A percentile compares a stretch with the other conserved stretches of the same genome.
phyloP scores from a whole-genome alignment of 1,140 invertebrate genomes.

The Meloidogyne floridensis region DNA sequence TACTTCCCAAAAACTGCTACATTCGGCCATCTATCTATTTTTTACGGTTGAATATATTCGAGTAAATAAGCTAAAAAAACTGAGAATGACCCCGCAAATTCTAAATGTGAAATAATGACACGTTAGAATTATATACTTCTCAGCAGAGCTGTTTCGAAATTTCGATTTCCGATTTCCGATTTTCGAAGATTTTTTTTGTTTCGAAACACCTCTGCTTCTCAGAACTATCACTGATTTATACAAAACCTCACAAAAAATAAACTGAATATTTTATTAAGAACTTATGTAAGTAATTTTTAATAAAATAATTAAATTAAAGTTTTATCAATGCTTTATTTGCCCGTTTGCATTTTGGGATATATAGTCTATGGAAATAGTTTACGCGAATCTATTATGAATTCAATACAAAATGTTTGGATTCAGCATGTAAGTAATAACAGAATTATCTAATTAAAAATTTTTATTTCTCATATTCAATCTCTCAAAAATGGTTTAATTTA shows the following conservation, averaged over 20 bases:
- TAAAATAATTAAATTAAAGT: constrained; percentile 25
- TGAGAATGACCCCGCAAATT: too few species aligned
- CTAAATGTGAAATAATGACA: not conserved
- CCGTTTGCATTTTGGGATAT: constrained; percentile 58
- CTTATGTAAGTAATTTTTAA: not conserved
- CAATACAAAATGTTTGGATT: constrained; percentile 57
- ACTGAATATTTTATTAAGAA: too few species aligned
- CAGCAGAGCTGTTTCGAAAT: too few species aligned
- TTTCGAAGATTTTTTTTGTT: too few species aligned
- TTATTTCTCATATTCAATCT: constrained; percentile 6
- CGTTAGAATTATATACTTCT: too few species aligned
- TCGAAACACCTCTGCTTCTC: too few species aligned
- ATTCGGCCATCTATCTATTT: too few species aligned
- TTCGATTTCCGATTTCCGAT: too few species aligned
- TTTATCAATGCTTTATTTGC: constrained; percentile 39
- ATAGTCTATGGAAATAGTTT: constrained; percentile 58
- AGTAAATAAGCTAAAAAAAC: too few species aligned
- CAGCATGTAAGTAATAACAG: constrained; percentile 52
- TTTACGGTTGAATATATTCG: too few species aligned
- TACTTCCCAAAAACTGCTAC: too few species aligned
- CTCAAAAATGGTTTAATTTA: not conserved
- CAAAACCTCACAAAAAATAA: not conserved
- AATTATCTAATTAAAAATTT: not conserved
- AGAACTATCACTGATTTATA: not conserved
- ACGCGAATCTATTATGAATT: constrained; percentile 60